Evolutionary conservation across 2,113 vertebrate species (phyloP), one percentile per base, ranked within the genome.

Genomic region (Lophius piscatorius): DNA sequence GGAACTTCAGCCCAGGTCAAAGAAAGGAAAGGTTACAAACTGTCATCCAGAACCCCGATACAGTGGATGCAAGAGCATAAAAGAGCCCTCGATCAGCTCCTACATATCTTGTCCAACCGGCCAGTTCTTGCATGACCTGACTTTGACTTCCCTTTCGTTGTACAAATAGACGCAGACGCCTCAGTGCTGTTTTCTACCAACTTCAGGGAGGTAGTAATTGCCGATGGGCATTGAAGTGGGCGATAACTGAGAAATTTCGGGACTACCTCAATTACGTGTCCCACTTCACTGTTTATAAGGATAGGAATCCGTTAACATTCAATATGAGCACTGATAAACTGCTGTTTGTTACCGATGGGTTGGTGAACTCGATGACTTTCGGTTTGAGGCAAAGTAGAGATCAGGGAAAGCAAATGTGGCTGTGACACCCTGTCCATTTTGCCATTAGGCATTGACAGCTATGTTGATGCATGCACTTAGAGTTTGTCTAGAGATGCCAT

Each of bases 341-440:
- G 47, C 65, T 33, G 49, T 49, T 7, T 28, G 57, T 1, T 48
- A 61, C 17, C 29, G 66, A 2, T 70, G 57, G 56, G 40, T 70
- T 3, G 36, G 57, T 9, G 49, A 63, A 7, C 22, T 67, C 5
- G 48, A 48, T 3, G 63, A 67, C 20, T 65, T 65, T 7, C 3
- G 26, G 2, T 66, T 74, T 18, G 40, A 47, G 1, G 3, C 61
- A 1, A 66, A 20, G 11, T 74, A 74, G 3, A 13, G 71, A 7
- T 50, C 57, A 20, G 71, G 49, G 2, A 35, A 39, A 36, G 31
- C 9, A 2, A 62, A 75, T 3, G 13, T 48, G 1, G 57, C 57
- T 9, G 44, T 2, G 71, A 74, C 21, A 65, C 54, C 0, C 35
- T 68, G 7, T 74, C 55, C 2, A 36, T 51, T 16, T 3, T 71